Base-by-base conservation (phyloP, 1,140 invertebrate species). In the Drosophila kurseongensis region DNA sequence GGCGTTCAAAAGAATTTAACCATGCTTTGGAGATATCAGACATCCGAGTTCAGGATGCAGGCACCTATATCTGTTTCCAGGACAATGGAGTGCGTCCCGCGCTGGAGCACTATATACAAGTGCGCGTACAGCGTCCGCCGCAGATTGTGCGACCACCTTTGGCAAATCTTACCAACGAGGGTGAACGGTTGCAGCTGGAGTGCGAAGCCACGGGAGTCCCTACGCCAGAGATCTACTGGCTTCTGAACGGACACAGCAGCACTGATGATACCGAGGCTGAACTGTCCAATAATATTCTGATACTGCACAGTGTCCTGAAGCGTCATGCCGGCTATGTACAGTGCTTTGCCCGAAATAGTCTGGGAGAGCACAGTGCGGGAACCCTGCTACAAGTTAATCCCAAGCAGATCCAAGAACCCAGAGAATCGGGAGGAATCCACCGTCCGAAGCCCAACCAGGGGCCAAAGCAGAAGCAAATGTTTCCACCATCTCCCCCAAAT, bases 301-400 rank as follows among this genome's bases (percentile, higher is more conserved):
- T 93, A 16, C 94, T 98, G 50, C 94, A 94, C 1, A 74, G 57
- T 12, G 95, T 97, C 0, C 95, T 96, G 79, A 97, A 97, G 82
- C 94, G 94, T 12, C 96, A 98, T 85, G 96, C 96, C 0, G 97
- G 98, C 2, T 96, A 98, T 27, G 96, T 98, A 52, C 97, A 98
- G 88, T 97, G 97, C 89, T 96, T 98, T 82, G 97, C 96, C 0
- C 95, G 94, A 50, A 98, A 98, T 92, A 89, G 93, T 14, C 94
- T 97, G 14, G 97, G 96, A 13, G 96, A 96, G 48, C 94, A 92
- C 7, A 94, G 94, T 89, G 93, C 93, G 36, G 94, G 93, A 12
- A 94, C 94, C 23, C 92, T 95, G 71, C 91, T 97, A 5, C 94
- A 95, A 67, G 97, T 98, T 0, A 94, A 95, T 55, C 96, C 97